phyloP scores from a whole-genome alignment of 2,797 vertebrate genomes.

The Melanotaenia pygmaea region DNA sequence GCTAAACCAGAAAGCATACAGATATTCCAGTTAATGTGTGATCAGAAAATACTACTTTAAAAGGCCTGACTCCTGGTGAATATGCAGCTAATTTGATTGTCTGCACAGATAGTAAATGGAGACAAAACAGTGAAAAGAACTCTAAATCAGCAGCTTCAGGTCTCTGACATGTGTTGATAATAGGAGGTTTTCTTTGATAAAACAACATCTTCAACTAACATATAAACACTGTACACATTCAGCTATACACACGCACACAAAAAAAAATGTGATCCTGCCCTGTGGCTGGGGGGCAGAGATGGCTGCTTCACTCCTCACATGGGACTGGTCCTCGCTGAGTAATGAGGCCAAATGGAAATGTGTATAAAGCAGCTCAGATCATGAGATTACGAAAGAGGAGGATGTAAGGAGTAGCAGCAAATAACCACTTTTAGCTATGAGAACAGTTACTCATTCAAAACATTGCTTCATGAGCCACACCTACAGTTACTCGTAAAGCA shows the following conservation, averaged over 20 bases:
- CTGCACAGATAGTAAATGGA: too few relatives aligned
- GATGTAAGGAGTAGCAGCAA: slow-evolving; percentile 18
- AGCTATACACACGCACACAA: slow-evolving; percentile 7
- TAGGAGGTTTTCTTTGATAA: too few relatives aligned
- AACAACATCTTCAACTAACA: too few relatives aligned
- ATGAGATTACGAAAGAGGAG: slow-evolving; percentile 60
- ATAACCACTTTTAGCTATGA: neutral
- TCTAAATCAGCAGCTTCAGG: neutral
- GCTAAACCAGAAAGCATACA: neutral
- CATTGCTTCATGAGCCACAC: too few relatives aligned
- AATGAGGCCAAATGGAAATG: slow-evolving; percentile 72
- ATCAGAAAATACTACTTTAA: slow-evolving; percentile 3
- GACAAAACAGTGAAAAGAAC: too few relatives aligned
- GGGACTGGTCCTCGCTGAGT: slow-evolving; percentile 47
- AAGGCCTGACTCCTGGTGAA: slow-evolving; percentile 10
- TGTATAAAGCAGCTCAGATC: slow-evolving; percentile 67
- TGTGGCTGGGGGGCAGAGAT: slow-evolving; percentile 48
- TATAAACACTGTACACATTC: too few relatives aligned
- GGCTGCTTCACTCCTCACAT: slow-evolving; percentile 36
- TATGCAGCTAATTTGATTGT: neutral
- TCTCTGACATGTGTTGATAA: too few relatives aligned
- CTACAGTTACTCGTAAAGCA: too few relatives aligned
- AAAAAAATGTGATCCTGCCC: slow-evolving; percentile 45
- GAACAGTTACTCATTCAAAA: too few relatives aligned
- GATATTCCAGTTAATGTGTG: slow-evolving; percentile 14